These are phyloP conservation scores for Eristalis tenax DNA, from an alignment of 2,888 invertebrate genomes.

Conservation along the genomic window DNA sequence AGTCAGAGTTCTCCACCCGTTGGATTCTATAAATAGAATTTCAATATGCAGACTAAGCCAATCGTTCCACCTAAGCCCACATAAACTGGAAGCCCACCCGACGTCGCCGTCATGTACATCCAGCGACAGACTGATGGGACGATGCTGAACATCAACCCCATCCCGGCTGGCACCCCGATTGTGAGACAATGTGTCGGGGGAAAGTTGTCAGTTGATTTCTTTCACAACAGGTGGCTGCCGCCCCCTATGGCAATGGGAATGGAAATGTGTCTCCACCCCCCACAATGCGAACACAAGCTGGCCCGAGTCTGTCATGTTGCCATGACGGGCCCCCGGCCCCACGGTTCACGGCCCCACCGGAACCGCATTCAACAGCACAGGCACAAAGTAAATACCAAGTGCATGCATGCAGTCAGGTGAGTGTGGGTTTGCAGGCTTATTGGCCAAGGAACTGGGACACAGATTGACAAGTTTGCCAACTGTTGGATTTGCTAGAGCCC, in stretches of 20 bases:
- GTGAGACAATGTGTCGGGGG: slow-evolving; percentile 61
- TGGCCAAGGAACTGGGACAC: not conserved
- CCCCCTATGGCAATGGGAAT: slow-evolving; percentile 7
- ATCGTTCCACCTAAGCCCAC: slow-evolving; percentile 36
- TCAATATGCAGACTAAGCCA: slow-evolving; percentile 58
- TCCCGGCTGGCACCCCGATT: slow-evolving; percentile 29
- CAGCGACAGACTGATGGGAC: not conserved
- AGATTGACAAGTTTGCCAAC: slow-evolving; percentile 33
- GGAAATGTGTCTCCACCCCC: slow-evolving; percentile 1
- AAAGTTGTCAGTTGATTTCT: slow-evolving; percentile 62
- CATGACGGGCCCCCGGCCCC: too few relatives aligned
- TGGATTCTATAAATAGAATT: slow-evolving; percentile 62
- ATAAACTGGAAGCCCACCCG: not conserved
- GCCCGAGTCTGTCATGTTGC: not conserved
- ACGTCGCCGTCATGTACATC: slow-evolving; percentile 11
- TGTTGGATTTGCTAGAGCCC: slow-evolving; percentile 22
- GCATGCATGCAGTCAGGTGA: slow-evolving; percentile 32
- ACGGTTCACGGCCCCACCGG: slow-evolving; percentile 13
- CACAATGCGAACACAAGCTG: not conserved
- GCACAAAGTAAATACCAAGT: slow-evolving; percentile 28
- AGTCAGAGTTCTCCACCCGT: slow-evolving; percentile 39
- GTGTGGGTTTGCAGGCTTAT: not conserved
- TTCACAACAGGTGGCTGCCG: slow-evolving; percentile 69
- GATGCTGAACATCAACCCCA: not conserved
- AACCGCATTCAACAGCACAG: slow-evolving; percentile 27